These are phyloP conservation scores for Manis pentadactyla DNA, from an alignment of 2,797 vertebrate genomes.

Conservation along the genomic window DNA sequence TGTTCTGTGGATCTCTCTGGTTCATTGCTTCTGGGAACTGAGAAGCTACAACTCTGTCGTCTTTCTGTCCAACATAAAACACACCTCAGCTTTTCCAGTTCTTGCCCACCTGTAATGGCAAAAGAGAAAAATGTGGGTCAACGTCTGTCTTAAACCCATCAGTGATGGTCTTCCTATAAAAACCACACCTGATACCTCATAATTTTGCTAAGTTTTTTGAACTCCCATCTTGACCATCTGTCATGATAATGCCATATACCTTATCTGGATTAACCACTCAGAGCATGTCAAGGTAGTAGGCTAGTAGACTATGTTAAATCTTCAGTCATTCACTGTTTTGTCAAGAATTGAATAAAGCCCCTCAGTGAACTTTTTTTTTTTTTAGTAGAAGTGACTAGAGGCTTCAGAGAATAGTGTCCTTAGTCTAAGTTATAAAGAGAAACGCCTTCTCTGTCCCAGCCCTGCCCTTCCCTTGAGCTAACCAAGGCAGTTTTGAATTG, in stretches of 20 bases:
- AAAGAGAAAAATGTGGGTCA: neutral
- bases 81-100: neutral
- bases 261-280: neutral
- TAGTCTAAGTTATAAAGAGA: neutral
- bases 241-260: neutral
- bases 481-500: neutral
- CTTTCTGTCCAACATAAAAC: neutral
- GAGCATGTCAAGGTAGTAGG: neutral
- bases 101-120: neutral
- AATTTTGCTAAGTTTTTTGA: neutral
- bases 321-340: neutral
- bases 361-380: neutral
- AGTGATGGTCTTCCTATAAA: slow-evolving; percentile 44
- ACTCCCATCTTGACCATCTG: neutral
- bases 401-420: neutral
- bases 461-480: neutral
- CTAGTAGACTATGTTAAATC: neutral
- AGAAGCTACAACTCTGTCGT: neutral
- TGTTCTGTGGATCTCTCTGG: neutral
- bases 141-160: neutral
- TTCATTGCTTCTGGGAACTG: neutral
- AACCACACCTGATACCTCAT: neutral
- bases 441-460: neutral
- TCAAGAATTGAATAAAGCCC: slow-evolving; percentile 25
- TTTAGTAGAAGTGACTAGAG: neutral